phyloP scores from a whole-genome alignment of 2,888 invertebrate genomes.

The Synanthedon myopaeformis region DNA sequence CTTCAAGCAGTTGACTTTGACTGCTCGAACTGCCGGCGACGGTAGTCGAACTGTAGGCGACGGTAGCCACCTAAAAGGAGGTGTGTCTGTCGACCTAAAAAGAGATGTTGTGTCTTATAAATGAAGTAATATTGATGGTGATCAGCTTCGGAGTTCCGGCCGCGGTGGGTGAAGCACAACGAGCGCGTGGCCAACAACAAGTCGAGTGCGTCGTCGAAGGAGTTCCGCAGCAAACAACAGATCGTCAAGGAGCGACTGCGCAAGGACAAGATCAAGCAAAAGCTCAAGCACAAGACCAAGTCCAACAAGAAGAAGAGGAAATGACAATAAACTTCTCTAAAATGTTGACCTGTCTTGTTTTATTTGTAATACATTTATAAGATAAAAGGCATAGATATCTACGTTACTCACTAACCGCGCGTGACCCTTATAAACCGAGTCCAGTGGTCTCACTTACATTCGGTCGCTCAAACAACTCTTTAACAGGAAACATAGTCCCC shows the following conservation, averaged over 20 bases:
- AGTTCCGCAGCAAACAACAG: constrained; percentile 80
- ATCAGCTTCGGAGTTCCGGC: constrained; percentile 69
- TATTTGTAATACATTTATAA: constrained; percentile 67
- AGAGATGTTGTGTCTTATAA: too few species aligned
- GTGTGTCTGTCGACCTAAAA: too few species aligned
- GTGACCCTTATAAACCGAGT: too few species aligned
- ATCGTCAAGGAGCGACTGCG: constrained; percentile 80
- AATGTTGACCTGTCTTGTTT: constrained; percentile 41
- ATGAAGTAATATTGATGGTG: too few species aligned
- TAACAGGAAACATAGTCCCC: too few species aligned
- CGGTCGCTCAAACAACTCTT: too few species aligned
- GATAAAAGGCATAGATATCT: constrained; percentile 46
- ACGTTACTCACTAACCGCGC: too few species aligned
- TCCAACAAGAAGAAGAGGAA: constrained; percentile 48
- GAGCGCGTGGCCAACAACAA: constrained; percentile 76
- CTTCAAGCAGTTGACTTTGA: too few species aligned
- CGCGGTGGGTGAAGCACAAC: constrained; percentile 85
- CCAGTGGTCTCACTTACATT: too few species aligned
- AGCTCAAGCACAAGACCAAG: constrained; percentile 52
- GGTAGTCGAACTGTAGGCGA: too few species aligned
- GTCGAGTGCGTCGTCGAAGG: constrained; percentile 60
- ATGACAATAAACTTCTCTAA: neutral
- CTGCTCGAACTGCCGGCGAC: too few species aligned
- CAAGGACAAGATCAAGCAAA: constrained; percentile 72
- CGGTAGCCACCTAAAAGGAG: too few species aligned